Evolutionary conservation across 2,888 invertebrate genomes (phyloP), one percentile per base, ranked within the genome.

Genomic region (Alcis repandata): DNA sequence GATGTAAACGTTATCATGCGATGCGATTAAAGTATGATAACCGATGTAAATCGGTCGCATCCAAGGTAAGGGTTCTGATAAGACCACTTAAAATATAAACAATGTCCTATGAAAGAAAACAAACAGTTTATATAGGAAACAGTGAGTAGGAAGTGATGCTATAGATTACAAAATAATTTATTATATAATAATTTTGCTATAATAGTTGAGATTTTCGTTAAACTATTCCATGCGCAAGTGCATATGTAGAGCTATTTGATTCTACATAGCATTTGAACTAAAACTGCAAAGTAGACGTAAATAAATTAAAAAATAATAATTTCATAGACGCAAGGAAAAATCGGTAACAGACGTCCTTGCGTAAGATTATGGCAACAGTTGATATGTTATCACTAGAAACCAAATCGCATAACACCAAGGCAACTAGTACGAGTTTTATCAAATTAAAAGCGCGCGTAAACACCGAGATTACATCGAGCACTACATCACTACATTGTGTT

Each of bases 401-500:
- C 15, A 32, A 32, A 46, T n/a, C 17, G 3, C 15, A 49, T 32
- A 11, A 15, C 48, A 49, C 13, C 17, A 36, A 54, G 48, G 22
- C 53, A 11, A 48, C 22, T 27, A 41, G n/a, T 64, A 48, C 22
- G 17, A 41, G n/a, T 64, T 45, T 53, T 54, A 64, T 59, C 63
- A 59, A 49, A 64, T 59, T 54, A 64, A 64, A 64, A 56, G n/a
- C 19, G n/a, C 43, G 49, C 54, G 43, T 59, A 51, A 64, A 51
- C 62, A 45, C 59, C 13, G 54, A 43, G 67, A 62, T 62, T 59
- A 62, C 41, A 62, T 64, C 63, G 40, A 49, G 52, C 67, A 62
- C 67, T 56, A 67, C 63, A 69, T 67, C 60, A 67, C 61, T 62
- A 52, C 63, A 67, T 40, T 58, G 67, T 56, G 60, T 56, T 48